Percentiles rank a stretch among this genome's conserved stretches.
Evolutionary conservation across 2,113 vertebrate species (phyloP).

Genomic region (Tenrec ecaudatus): DNA sequence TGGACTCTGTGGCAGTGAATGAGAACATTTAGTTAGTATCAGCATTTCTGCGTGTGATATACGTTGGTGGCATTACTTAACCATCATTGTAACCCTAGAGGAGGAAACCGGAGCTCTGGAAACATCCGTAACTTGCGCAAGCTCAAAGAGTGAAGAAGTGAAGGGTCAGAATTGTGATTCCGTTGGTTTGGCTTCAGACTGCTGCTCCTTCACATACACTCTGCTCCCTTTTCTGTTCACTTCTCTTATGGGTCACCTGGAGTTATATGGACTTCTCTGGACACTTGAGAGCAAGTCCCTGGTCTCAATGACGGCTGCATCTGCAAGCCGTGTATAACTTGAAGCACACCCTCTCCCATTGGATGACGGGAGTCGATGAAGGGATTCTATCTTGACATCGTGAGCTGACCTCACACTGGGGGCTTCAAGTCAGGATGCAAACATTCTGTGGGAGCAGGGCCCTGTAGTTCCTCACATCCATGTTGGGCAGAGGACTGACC

Average conservation of each 20-base stretch:
- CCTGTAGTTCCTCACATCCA: neutral
- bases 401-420: conserved; percentile 62
- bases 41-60: neutral
- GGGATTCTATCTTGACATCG: accelerated
- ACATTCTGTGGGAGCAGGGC: neutral
- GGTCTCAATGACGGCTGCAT: accelerated
- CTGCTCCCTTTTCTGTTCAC: neutral
- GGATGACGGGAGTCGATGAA: neutral
- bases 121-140: neutral
- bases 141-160: neutral
- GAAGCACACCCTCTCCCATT: neutral
- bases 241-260: neutral
- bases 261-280: neutral
- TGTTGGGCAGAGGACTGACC: neutral
- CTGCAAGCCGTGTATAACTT: neutral
- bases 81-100: neutral
- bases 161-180: neutral
- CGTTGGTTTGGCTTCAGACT: neutral
- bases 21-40: neutral
- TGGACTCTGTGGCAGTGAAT: too few species aligned
- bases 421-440: neutral
- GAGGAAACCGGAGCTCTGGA: neutral
- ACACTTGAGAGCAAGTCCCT: neutral
- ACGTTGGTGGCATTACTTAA: neutral
- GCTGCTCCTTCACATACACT: neutral